Evolutionary conservation across 1,140 invertebrate species (phyloP).

Genomic region (Sycophila sp.): DNA sequence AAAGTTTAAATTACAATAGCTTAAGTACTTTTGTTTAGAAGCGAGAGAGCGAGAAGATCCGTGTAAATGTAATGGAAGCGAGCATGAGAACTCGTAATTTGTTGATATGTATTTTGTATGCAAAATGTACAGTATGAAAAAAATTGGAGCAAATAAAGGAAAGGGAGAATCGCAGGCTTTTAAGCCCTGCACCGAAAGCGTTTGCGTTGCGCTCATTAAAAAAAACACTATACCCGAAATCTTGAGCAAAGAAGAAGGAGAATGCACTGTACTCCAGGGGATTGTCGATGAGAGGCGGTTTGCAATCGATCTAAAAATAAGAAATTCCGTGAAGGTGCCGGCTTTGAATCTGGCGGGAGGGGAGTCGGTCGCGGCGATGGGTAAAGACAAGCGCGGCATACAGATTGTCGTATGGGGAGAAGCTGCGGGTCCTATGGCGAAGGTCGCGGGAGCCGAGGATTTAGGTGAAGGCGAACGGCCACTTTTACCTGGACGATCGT

Average conservation of each 20-base stretch:
- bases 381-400: too few species aligned
- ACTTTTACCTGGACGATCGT: constrained; percentile 14
- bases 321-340: background rate
- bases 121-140: constrained; percentile 29
- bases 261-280: too few species aligned
- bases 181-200: too few species aligned
- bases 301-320: background rate
- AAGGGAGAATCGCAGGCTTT: constrained; percentile 27
- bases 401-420: background rate
- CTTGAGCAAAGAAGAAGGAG: too few species aligned
- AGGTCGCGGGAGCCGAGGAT: constrained; percentile 40
- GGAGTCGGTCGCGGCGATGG: too few species aligned
- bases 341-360: background rate
- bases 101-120: constrained; percentile 37
- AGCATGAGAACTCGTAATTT: background rate
- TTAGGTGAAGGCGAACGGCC: constrained; percentile 60
- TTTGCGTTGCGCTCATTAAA: too few species aligned
- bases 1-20: background rate
- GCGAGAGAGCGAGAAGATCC: background rate
- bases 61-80: background rate
- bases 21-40: background rate
- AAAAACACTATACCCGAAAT: too few species aligned
- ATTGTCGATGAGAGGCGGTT: too few species aligned
- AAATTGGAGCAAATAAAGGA: constrained; percentile 23
- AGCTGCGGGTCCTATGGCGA: constrained; percentile 49